Evolutionary conservation across 2,888 invertebrate species (phyloP).

Genomic region (Saturnia pavonia): DNA sequence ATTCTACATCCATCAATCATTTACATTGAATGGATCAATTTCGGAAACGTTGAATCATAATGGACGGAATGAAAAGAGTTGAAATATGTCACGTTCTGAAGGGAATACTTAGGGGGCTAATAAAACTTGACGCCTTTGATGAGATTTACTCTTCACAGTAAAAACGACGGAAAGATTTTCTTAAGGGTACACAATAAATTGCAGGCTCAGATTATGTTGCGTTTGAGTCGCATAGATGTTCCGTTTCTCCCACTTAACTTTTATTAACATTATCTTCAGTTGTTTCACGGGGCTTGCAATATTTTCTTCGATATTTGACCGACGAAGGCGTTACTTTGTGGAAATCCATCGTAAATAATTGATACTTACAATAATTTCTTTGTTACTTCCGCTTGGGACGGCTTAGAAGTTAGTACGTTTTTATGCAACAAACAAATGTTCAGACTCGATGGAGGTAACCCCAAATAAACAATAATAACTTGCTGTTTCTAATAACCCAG

Average conservation of each 20-base stretch:
- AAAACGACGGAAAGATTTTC: neutral
- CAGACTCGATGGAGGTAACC: too few relatives aligned
- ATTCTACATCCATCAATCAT: slow-evolving; percentile 27
- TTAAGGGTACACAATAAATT: slow-evolving; percentile 1
- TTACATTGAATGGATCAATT: slow-evolving; percentile 17
- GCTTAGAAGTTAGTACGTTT: too few relatives aligned
- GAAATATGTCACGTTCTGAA: slow-evolving; percentile 34
- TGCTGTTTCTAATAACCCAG: too few relatives aligned
- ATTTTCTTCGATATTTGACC: too few relatives aligned
- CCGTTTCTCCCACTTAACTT: neutral
- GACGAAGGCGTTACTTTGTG: too few relatives aligned
- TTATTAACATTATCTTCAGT: slow-evolving; percentile 1
- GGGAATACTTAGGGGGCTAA: slow-evolving; percentile 30
- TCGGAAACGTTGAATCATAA: slow-evolving; percentile 24
- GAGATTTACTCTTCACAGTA: neutral
- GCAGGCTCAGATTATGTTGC: neutral
- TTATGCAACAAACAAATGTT: too few relatives aligned
- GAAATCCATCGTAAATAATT: too few relatives aligned
- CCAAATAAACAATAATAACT: too few relatives aligned
- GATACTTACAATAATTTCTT: too few relatives aligned
- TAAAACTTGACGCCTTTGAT: slow-evolving; percentile 23
- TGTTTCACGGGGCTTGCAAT: neutral
- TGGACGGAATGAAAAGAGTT: slow-evolving; percentile 32
- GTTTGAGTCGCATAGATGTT: neutral
- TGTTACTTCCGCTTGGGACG: too few relatives aligned